Base-by-base conservation (phyloP, 2,888 invertebrate genomes). In the Drosophila mimica region DNA sequence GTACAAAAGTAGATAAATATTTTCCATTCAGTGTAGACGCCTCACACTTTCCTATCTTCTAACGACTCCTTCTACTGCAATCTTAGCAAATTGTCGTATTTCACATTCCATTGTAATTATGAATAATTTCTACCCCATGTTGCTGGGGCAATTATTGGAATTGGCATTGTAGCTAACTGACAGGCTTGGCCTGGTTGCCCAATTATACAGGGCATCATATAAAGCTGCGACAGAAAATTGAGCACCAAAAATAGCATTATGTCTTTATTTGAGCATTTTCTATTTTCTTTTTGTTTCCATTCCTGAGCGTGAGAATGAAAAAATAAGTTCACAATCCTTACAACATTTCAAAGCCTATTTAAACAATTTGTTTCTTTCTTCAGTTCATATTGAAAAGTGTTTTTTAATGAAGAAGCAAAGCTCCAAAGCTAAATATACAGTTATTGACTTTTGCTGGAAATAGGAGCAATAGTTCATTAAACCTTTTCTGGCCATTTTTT, bases 71-170 rank as follows among this genome's bases (percentile, higher is more conserved):
- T 56, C 38, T 13, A 30, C 59, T 46, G 57, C 66, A 38, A 51
- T 52, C 64, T 74, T 13, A 38, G 58, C 60, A 56, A 48, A 61
- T 56, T 66, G 56, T 80, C 65, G 67, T 76, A 67, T 60, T 70
- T 48, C 53, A 40, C 53, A 75, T 83, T 86, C 84, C 80, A 79
- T 74, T 75, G 79, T 72, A 85, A 85, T 88, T 85, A 85, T 88
- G 79, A 85, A 88, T 83, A 85, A 85, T 88, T 85, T 49, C 74
- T 25, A 25, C 4, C 76, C 79, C 60, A 25, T 54, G 43, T 40
- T 54, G 53, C 43, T 53, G 25, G 11, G 56, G 83, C 87, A 86
- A 85, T 85, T 85, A 85, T 85, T 70, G 76, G 76, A 88, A 88
- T 88, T 88, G 84, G 66, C 70, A 78, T 58, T 63, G 66, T 25